Evolutionary conservation across 2,113 vertebrate species (phyloP), one percentile per base, ranked within the genome.

Genomic region (Callopanchax toddi): DNA sequence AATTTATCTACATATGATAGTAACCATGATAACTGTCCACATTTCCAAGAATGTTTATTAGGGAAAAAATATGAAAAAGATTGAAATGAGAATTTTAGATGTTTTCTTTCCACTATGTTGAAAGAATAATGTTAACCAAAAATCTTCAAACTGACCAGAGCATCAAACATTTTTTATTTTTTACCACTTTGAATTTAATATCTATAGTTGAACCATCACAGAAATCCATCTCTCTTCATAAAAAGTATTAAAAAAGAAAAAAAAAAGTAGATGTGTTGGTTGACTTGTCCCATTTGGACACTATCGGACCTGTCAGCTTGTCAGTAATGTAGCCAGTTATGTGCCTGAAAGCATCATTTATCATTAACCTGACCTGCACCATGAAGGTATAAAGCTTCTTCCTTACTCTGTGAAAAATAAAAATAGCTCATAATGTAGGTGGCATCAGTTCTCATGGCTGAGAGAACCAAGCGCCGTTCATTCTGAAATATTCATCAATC

Each of bases 401-500:
- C 25, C 62, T 39, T 39, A 44, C 71, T 58, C 50, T 15, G 42
- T 22, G 29, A 44, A 67, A 57, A 78, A 63, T 37, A 45, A 45
- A 50, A 50, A 50, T 5, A 22, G 23, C 15, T 23, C 48, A 50
- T 50, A 9, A 50, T 20, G 42, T n/a, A 42, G 17, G 40, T 44
- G 42, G 6, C 42, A 20, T 59, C 55, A 54, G 11, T 45, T 78
- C 54, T 78, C 72, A 74, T 21, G 18, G 68, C 21, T 60, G 57
- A 77, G 15, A 16, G 48, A 44, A 64, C 52, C 36, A 39, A 60
- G 25, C 54, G 56, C 60, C 65, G 71, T 65, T 71, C 23, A 44
- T 68, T 76, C 76, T 80, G 52, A 67, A 60, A 67, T 70, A 56
- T 71, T 73, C 65, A 60, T 78, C 79, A 36, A 68, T 82, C 70